Evolutionary conservation across 2,797 vertebrate genomes (phyloP).

Genomic region (Lagocephalus sceleratus): DNA sequence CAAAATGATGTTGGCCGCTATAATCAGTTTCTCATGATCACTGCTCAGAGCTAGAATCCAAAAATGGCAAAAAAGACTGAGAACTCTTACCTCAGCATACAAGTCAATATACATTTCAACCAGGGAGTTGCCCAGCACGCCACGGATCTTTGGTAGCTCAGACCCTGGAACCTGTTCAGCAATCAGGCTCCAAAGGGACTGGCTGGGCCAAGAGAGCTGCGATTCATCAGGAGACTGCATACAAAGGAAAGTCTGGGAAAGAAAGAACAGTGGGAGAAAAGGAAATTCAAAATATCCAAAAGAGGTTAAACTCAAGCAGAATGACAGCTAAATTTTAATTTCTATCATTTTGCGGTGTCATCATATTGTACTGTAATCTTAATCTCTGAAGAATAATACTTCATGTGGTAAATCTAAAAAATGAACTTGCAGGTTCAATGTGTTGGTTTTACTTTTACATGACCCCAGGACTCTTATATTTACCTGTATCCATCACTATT

Average conservation of each 20-base stretch:
- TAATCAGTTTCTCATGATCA: too few species aligned
- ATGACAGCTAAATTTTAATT: too few species aligned
- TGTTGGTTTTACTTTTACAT: too few species aligned
- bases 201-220: slow-evolving; percentile 44
- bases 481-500: too few species aligned
- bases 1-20: too few species aligned
- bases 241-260: slow-evolving; percentile 13
- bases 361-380: background rate
- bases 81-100: slow-evolving; percentile 78
- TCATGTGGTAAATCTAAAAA: too few species aligned
- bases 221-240: slow-evolving; percentile 58
- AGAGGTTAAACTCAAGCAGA: background rate
- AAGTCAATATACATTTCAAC: slow-evolving; percentile 81
- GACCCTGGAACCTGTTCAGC: slow-evolving; percentile 69
- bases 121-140: slow-evolving; percentile 73
- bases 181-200: slow-evolving; percentile 81
- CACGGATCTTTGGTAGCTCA: slow-evolving; percentile 76
- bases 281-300: background rate
- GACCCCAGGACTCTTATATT: too few species aligned
- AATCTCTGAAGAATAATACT: too few species aligned
- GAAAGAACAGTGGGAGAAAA: background rate
- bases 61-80: background rate
- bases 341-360: background rate
- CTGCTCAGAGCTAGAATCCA: background rate
- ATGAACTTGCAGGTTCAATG: too few species aligned